Evolutionary conservation across 2,888 invertebrate genomes (phyloP), one percentile per base, ranked within the genome.

Genomic region (Slavum lentiscoides): DNA sequence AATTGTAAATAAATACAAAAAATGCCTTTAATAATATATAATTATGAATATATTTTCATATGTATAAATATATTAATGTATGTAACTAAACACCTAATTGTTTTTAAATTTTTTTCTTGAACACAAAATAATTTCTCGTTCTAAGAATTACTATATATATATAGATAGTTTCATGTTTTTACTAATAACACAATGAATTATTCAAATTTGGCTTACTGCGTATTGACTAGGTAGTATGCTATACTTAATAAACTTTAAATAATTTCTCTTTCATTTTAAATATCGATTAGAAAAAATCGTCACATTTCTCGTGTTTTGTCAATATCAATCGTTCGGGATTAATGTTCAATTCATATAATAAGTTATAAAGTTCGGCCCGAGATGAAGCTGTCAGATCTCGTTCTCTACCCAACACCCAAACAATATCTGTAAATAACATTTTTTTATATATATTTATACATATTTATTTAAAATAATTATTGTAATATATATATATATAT

Each of bases 291-390:
- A 77, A 80, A 64, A 72, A 80, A 23, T 80, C 43, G 3, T 80
- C 80, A 86, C 92, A 92, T 85, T 92, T 90, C 84, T 87, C 88
- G 86, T 91, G 92, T 86, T 91, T 91, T 84, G 93, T 90, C 83
- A 93, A 87, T 83, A 92, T 90, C 83, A 93, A 89, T 83, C 92
- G 88, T 85, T 92, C 92, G 17, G 92, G 90, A 86, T 92, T 92
- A 9, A 93, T 87, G 17, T 88, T 88, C 81, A 90, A 87, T 72
- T 88, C 88, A 83, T 88, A 87, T 84, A 93, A 87, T 82, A 90
- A 88, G 83, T 89, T 88, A 86, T 93, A 93, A 83, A 93, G 90
- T 84, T 90, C 89, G 19, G 90, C 89, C 82, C 93, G 89, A 74
- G 90, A 87, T 69, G 87, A 86, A n/a, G 90, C 92, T 59, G 89